Conservation (phyloP, 2,888 invertebrate species). For the Laothoe populi region DNA sequence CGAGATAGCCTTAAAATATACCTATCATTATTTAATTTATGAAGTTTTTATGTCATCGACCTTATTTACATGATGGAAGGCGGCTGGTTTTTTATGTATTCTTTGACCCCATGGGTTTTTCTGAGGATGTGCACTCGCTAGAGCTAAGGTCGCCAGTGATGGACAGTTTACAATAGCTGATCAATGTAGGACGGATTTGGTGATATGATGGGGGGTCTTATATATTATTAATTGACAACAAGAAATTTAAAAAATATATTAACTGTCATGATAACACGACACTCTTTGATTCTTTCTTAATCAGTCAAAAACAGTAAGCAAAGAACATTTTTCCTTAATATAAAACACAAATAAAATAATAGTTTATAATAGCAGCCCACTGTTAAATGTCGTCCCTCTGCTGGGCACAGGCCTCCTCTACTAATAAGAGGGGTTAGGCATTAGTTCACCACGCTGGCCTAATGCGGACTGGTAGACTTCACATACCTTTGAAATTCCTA, state of each 20-base stretch:
- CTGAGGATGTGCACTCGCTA: slow-evolving; percentile 36
- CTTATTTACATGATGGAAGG: slow-evolving; percentile 38
- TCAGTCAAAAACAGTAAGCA: neutral
- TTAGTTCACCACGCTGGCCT: too few species aligned
- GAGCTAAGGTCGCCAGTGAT: slow-evolving; percentile 37
- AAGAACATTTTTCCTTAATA: too few species aligned
- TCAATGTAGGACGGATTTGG: slow-evolving; percentile 24
- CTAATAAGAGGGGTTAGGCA: too few species aligned
- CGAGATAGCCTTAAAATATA: neutral
- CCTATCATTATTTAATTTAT: slow-evolving; percentile 10
- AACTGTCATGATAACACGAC: too few species aligned
- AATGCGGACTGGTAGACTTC: too few species aligned
- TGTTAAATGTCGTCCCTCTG: too few species aligned
- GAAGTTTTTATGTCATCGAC: slow-evolving; percentile 46
- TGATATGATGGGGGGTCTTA: slow-evolving; percentile 1
- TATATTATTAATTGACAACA: neutral
- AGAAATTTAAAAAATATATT: too few species aligned
- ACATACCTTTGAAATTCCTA: too few species aligned
- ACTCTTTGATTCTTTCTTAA: neutral
- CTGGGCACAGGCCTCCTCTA: too few species aligned
- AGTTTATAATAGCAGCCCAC: too few species aligned
- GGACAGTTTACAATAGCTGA: slow-evolving; percentile 35
- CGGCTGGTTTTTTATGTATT: slow-evolving; percentile 15
- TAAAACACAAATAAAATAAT: neutral
- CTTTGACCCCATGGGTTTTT: slow-evolving; percentile 32